Base-by-base conservation (phyloP, 1,140 invertebrate genomes). In the Drosophila obscura region DNA sequence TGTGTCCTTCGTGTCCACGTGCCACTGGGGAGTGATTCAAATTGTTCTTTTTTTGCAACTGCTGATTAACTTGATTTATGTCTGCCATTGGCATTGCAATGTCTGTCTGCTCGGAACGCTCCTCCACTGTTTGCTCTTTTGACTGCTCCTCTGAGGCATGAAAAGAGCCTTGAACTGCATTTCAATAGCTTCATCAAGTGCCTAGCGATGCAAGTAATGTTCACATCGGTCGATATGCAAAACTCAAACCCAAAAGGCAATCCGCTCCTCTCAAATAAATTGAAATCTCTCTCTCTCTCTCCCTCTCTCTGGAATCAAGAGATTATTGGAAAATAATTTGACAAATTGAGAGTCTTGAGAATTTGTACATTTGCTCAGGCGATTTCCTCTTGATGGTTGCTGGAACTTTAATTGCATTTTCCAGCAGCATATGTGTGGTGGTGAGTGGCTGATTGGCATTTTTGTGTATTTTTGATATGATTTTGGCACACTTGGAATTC, bases 41-140 rank as follows among this genome's bases (percentile, higher is more conserved):
- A 31, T 31, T 7, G 2, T 31, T 31, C 28, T 41, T 56, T 59
- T 45, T 58, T 50, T 77, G 53, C 77, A 84, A 71, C 61, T 62
- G 75, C 49, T 82, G 80, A 83, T 82, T 83, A 87, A 71, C 73
- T 85, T 65, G 63, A 84, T 64, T 80, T 77, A 57, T 61, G 71
- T 66, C 43, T 46, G 19, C 0, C 31, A 9, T 26, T 35, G 41
- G 39, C 55, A 46, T 15, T 71, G 60, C 53, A 66, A 31, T 74
- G 41, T 5, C 35, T 24, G 24, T 43, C 35, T 28, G 49, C 7
- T 2, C 1, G 2, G 28, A 28, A 35, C 8, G 24, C 55, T 41
- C 28, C 41, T 19, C 48, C 35, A 28, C 35, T 28, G 1, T 1
- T 5, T 35, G 31, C 31, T 35, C 9, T 3, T 3, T 9, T 9